These are phyloP conservation scores for Gracilinanus agilis DNA, from an alignment of 2,113 vertebrate species.

Conservation along the genomic window DNA sequence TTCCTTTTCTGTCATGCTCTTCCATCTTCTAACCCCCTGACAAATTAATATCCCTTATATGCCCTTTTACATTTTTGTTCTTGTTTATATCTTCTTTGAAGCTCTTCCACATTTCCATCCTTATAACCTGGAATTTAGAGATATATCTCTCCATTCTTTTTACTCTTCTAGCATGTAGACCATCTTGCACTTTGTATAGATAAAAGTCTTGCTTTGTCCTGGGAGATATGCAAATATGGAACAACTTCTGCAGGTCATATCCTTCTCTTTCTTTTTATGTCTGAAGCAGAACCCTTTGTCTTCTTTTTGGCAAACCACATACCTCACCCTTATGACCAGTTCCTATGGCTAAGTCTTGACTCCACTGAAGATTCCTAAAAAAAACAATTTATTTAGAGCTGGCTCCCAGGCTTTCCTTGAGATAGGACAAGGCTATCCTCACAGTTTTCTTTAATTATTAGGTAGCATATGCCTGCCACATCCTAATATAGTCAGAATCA, in stretches of 20 bases:
- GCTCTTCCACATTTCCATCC: not conserved
- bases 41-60: not conserved
- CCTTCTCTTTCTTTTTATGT: not conserved
- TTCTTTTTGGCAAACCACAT: not conserved
- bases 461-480: not conserved
- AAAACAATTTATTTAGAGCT: not conserved
- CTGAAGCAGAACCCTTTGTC: not conserved
- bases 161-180: not conserved
- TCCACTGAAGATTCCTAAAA: not conserved
- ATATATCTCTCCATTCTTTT: not conserved
- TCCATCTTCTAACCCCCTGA: not conserved
- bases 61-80: not conserved
- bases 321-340: not conserved
- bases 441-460: not conserved
- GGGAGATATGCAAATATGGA: not conserved
- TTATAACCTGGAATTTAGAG: not conserved
- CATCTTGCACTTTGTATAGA: not conserved
- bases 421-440: not conserved
- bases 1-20: not conserved
- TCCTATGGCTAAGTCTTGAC: not conserved
- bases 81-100: not conserved
- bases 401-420: not conserved
- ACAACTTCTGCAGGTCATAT: not conserved
- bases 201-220: not conserved
- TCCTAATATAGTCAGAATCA: not conserved